Evolutionary conservation across 2,113 vertebrate species (phyloP).

Genomic region (Centropus bengalensis): DNA sequence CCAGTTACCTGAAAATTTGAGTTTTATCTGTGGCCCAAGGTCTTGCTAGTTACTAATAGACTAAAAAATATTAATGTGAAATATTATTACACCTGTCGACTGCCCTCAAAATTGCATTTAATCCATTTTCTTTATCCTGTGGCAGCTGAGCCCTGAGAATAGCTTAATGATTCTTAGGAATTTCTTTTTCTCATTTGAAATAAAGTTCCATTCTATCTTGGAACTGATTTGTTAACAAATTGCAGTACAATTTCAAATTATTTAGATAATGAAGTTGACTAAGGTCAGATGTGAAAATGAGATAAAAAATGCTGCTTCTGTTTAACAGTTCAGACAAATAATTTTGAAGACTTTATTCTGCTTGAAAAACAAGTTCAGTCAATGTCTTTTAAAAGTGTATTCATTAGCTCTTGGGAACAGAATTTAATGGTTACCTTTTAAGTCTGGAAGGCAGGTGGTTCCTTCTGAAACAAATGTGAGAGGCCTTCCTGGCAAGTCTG

Average conservation of each 20-base stretch:
- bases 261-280: not conserved
- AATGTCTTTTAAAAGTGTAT: not conserved
- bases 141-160: not conserved
- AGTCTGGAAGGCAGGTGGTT: not conserved
- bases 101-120: not conserved
- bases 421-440: not conserved
- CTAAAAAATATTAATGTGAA: not conserved
- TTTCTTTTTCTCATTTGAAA: not conserved
- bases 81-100: not conserved
- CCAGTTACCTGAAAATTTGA: not conserved
- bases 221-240: not conserved
- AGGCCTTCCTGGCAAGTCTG: not conserved
- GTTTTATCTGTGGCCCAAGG: not conserved
- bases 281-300: not conserved
- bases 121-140: not conserved
- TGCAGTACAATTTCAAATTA: conserved; percentile 15
- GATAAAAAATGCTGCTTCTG: not conserved
- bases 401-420: not conserved
- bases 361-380: not conserved
- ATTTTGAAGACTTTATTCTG: not conserved
- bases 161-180: conserved; percentile 39
- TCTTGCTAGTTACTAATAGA: not conserved
- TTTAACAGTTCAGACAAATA: not conserved
- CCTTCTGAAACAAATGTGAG: not conserved
- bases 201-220: not conserved